Percentiles rank a stretch among this genome's conserved stretches.
These are phyloP conservation scores for Lepidurus arcticus DNA, from an alignment of 1,140 invertebrate species.

Conservation along the genomic window DNA sequence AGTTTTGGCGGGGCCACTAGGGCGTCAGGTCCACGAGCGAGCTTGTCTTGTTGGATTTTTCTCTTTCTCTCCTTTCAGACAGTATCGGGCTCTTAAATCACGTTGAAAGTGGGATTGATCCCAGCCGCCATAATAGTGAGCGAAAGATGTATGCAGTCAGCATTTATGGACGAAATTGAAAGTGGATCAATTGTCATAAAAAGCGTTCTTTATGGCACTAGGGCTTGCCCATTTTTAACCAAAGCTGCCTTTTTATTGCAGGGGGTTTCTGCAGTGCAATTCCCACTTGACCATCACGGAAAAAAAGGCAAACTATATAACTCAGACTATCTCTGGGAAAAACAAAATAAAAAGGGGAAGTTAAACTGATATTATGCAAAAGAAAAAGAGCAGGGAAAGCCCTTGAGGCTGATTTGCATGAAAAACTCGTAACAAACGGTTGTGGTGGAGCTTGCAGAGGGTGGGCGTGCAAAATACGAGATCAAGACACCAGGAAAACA, in stretches of 20 bases:
- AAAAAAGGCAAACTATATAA: neutral
- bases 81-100: conserved; percentile 7
- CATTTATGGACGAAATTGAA: conserved; percentile 14
- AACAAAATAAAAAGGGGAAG: neutral
- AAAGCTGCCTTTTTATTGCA: neutral
- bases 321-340: neutral
- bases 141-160: conserved; percentile 19
- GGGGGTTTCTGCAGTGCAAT: neutral
- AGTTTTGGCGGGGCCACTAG: neutral
- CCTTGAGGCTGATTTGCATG: neutral
- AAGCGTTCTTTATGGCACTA: neutral
- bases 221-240: neutral
- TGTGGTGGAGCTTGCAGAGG: conserved; percentile 1
- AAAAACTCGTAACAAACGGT: neutral
- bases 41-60: neutral
- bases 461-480: conserved; percentile 17
- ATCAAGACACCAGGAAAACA: conserved; percentile 14
- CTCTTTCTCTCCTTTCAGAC: neutral
- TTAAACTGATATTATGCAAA: neutral
- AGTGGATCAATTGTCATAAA: conserved; percentile 19
- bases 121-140: neutral
- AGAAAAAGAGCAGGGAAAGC: neutral
- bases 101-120: conserved; percentile 12
- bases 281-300: neutral
- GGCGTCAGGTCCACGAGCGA: neutral